These are phyloP conservation scores for Pseudomugil tenellus DNA, from an alignment of 2,797 vertebrate species.

Conservation along the genomic window DNA sequence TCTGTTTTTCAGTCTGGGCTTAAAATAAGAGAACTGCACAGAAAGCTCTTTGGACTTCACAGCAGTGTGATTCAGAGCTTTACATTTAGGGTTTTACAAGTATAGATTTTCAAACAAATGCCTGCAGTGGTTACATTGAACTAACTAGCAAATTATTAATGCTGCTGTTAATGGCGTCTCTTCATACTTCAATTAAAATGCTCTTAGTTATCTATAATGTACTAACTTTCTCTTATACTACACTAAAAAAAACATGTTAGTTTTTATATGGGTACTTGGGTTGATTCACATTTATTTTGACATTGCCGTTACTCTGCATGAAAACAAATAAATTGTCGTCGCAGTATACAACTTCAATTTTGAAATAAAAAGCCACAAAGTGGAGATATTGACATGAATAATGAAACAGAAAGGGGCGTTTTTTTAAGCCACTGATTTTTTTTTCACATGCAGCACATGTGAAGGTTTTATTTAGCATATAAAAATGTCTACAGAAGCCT, in stretches of 20 bases:
- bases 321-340: not conserved
- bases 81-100: not conserved
- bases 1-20: not conserved
- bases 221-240: not conserved
- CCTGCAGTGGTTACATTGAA: not conserved
- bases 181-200: not conserved
- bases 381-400: no score
- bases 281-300: not conserved
- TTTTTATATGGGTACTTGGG: not conserved
- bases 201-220: not conserved
- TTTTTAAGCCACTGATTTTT: not conserved
- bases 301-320: not conserved
- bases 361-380: no score
- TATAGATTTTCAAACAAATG: no score
- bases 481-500: not conserved
- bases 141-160: not conserved
- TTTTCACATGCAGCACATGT: not conserved
- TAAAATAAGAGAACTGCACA: not conserved
- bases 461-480: not conserved
- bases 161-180: not conserved
- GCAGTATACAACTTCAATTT: no score
- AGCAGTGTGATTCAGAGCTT: not conserved
- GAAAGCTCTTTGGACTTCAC: not conserved
- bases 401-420: no score
- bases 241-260: not conserved